Evolutionary conservation across 2,113 vertebrate genomes (phyloP).

Genomic region (Tachuris rubrigastra): DNA sequence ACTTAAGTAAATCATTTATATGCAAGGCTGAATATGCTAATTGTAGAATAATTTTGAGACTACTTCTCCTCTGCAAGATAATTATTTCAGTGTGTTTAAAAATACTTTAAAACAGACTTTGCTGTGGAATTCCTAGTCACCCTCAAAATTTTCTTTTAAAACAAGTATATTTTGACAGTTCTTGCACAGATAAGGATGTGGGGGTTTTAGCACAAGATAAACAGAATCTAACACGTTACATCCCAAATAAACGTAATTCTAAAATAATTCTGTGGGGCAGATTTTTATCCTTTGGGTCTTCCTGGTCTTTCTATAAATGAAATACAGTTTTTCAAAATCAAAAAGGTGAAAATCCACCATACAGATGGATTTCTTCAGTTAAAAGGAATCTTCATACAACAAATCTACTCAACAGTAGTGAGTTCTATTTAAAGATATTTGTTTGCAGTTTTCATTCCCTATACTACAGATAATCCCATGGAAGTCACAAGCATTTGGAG

Average conservation of each 20-base stretch:
- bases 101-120: conserved; percentile 26
- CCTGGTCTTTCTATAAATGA: background rate
- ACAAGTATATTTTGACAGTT: background rate
- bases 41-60: conserved; percentile 43
- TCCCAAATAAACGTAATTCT: background rate
- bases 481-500: background rate
- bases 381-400: background rate
- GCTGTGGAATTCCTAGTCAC: background rate
- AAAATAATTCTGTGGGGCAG: background rate
- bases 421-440: background rate
- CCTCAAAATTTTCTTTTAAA: background rate
- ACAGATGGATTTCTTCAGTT: background rate
- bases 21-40: conserved; percentile 59
- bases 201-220: background rate
- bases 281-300: background rate
- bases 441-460: background rate
- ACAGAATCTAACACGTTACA: background rate
- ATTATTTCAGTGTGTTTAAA: conserved; percentile 37
- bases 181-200: background rate
- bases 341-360: background rate
- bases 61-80: conserved; percentile 20
- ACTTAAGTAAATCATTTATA: conserved; percentile 65
- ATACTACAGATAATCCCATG: background rate
- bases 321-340: background rate
- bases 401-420: background rate